phyloP scores from a whole-genome alignment of 2,888 invertebrate genomes.

The Oscheius sp. region DNA sequence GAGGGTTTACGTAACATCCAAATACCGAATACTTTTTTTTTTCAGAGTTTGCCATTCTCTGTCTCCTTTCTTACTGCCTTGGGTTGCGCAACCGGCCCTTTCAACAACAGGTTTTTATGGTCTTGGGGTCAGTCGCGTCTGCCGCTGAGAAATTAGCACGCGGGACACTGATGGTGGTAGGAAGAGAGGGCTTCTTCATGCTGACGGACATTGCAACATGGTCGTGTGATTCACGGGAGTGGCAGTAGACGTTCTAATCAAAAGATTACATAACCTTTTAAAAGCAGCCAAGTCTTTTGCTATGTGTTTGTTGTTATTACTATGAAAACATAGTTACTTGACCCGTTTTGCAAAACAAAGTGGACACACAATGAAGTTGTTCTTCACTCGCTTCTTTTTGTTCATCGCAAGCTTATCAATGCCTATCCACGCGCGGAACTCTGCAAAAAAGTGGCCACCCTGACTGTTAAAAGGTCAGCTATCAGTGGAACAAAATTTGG shows the following conservation, averaged over 20 bases:
- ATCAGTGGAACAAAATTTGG: slow-evolving; percentile 6
- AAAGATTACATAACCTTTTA: neutral
- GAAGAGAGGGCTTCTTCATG: neutral
- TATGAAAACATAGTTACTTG: slow-evolving; percentile 27
- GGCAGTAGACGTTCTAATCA: neutral
- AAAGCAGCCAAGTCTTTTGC: neutral
- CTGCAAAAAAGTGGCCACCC: neutral
- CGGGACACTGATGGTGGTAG: neutral
- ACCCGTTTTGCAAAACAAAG: slow-evolving; percentile 27
- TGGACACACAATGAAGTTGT: slow-evolving; percentile 5
- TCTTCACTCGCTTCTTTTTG: too few relatives aligned
- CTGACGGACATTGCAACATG: slow-evolving; percentile 10
- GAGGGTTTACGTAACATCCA: too few relatives aligned
- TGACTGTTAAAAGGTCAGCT: slow-evolving; percentile 9
- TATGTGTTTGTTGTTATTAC: neutral
- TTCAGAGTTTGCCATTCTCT: slow-evolving; percentile 19
- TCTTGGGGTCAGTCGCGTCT: slow-evolving; percentile 33
- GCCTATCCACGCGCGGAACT: neutral
- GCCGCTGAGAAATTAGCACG: slow-evolving; percentile 28
- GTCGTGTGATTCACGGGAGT: slow-evolving; percentile 1
- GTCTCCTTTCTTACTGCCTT: slow-evolving; percentile 10
- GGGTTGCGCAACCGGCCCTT: slow-evolving; percentile 33
- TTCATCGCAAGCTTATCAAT: too few relatives aligned
- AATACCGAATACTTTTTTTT: neutral
- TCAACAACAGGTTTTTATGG: slow-evolving; percentile 35